phyloP scores from a whole-genome alignment of 2,113 vertebrate genomes.

The Psammodynastes pulverulentus region DNA sequence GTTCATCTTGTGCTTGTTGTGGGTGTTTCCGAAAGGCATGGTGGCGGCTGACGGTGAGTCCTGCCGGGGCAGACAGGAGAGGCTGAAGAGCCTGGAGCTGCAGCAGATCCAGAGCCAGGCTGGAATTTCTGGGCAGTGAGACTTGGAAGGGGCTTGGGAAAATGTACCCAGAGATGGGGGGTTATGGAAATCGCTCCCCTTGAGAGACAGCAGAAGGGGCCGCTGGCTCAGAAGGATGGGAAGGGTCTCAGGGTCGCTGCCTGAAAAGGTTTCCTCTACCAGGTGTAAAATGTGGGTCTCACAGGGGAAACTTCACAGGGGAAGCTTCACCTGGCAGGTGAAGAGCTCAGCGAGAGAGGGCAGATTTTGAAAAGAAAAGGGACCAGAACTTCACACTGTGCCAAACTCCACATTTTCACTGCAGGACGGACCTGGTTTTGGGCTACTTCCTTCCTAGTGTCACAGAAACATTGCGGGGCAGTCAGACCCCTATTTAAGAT shows the following conservation, averaged over 20 bases:
- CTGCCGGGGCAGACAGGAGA: conserved; percentile 32
- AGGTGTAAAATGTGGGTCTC: background rate
- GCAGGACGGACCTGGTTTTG: background rate
- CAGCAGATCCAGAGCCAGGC: background rate
- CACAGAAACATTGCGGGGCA: background rate
- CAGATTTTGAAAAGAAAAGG: background rate
- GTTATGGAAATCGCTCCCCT: background rate
- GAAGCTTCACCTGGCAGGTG: background rate
- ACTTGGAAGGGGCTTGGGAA: background rate
- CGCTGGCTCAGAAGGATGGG: background rate
- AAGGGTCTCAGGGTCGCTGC: background rate
- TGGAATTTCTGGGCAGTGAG: background rate
- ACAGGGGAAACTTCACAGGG: background rate
- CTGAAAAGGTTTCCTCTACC: background rate
- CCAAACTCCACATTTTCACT: background rate
- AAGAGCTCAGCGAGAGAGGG: too few species aligned
- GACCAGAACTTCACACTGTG: background rate
- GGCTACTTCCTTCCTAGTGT: background rate
- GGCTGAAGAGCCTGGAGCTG: too few species aligned
- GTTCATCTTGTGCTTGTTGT: conserved; percentile 89
- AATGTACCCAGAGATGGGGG: background rate
- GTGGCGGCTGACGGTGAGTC: conserved; percentile 57
- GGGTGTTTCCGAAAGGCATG: conserved; percentile 85
- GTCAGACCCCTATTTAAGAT: background rate
- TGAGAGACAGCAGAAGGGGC: background rate